phyloP scores from a whole-genome alignment of 2,888 invertebrate species.

The Labia minor region DNA sequence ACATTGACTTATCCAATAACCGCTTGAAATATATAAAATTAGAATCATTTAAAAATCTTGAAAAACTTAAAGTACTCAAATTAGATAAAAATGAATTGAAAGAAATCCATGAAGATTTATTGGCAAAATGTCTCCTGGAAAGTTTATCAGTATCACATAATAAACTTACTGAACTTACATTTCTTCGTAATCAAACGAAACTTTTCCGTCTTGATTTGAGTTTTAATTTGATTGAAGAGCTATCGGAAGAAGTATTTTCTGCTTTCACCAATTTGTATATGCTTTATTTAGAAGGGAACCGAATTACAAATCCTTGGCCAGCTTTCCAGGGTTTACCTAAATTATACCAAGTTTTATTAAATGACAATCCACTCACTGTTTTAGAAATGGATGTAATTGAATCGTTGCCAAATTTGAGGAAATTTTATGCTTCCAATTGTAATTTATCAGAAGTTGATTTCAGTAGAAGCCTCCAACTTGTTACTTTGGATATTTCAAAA shows the following conservation, averaged over 20 bases:
- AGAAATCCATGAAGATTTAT: neutral
- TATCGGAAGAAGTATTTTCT: neutral
- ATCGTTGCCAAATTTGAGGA: neutral
- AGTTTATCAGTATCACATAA: neutral
- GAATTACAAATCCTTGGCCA: neutral
- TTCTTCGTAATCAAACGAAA: neutral
- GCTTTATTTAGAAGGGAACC: neutral
- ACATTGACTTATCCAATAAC: neutral
- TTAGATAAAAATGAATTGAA: neutral
- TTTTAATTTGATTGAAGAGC: neutral
- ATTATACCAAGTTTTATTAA: conserved; percentile 1
- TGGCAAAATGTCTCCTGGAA: neutral
- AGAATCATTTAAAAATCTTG: neutral
- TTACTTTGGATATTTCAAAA: conserved; percentile 4
- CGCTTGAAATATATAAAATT: neutral
- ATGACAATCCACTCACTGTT: neutral
- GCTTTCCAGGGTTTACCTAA: neutral
- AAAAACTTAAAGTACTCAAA: neutral
- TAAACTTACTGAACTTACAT: neutral
- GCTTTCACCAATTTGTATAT: neutral
- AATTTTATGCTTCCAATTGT: neutral
- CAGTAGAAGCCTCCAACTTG: neutral
- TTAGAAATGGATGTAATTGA: neutral
- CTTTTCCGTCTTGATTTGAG: neutral
- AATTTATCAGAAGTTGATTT: neutral